Conservation (phyloP, 2,113 vertebrate genomes). For the Rallus limicola region DNA sequence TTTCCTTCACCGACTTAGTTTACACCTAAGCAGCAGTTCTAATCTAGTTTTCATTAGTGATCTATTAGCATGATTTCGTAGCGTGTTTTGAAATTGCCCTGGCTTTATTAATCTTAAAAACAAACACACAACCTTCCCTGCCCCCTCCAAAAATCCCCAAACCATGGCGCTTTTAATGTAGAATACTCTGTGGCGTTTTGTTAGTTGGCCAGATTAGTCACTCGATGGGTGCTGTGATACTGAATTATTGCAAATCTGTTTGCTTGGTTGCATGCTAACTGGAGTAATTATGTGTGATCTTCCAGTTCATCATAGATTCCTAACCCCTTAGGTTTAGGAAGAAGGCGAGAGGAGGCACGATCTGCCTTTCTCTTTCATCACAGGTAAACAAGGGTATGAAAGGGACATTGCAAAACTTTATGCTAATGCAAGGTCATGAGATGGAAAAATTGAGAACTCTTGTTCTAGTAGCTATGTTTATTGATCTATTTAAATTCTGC, state of each 20-base stretch:
- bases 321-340: background rate
- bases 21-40: background rate
- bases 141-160: background rate
- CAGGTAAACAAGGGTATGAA: background rate
- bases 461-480: conserved; percentile 2
- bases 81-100: background rate
- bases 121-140: background rate
- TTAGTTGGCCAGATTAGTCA: background rate
- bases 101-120: background rate
- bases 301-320: background rate
- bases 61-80: background rate
- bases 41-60: background rate
- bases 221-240: background rate
- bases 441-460: conserved; percentile 4
- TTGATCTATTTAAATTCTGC: conserved; percentile 42
- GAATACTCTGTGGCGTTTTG: background rate
- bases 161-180: background rate
- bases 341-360: background rate
- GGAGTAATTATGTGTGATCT: background rate
- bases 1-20: rapidly evolving
- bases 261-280: background rate
- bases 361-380: background rate
- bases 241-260: background rate
- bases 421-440: conserved; percentile 32
- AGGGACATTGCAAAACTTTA: background rate